Evolutionary conservation across 1,140 invertebrate genomes (phyloP).

Genomic region (Pteromalus puparum): DNA sequence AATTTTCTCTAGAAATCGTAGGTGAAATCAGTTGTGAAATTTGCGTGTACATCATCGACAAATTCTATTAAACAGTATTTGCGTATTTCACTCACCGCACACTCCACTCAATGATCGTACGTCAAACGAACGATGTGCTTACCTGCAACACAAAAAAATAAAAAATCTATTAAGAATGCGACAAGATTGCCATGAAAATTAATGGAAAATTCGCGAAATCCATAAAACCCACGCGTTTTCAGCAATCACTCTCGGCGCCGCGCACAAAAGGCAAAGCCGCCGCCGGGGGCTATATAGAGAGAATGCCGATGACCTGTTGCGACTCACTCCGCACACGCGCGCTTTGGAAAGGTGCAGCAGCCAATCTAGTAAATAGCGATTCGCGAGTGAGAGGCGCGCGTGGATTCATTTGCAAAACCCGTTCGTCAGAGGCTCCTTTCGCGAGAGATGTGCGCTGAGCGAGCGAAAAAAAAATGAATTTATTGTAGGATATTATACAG

Average conservation of each 20-base stretch:
- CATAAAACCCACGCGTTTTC: background rate
- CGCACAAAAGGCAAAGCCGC: background rate
- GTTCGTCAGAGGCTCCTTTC: constrained; percentile 8
- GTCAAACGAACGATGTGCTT: background rate
- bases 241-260: background rate
- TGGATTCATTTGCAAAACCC: constrained; percentile 28
- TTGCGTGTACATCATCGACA: background rate
- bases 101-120: background rate
- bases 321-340: background rate
- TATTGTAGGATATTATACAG: background rate
- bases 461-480: background rate
- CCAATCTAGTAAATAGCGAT: background rate
- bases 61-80: constrained; percentile 10
- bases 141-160: constrained; percentile 10
- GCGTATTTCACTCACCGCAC: constrained; percentile 14
- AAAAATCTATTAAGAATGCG: background rate
- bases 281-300: background rate
- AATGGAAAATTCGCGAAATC: background rate
- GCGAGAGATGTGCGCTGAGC: background rate
- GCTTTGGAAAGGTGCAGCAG: background rate
- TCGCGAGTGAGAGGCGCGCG: background rate
- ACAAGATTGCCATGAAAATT: constrained; percentile 8
- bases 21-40: background rate
- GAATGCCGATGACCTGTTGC: constrained; percentile 31
- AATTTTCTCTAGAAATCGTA: too few species aligned